Evolutionary conservation across 1,140 invertebrate genomes (phyloP).

Genomic region (Odontomachus brunneus): DNA sequence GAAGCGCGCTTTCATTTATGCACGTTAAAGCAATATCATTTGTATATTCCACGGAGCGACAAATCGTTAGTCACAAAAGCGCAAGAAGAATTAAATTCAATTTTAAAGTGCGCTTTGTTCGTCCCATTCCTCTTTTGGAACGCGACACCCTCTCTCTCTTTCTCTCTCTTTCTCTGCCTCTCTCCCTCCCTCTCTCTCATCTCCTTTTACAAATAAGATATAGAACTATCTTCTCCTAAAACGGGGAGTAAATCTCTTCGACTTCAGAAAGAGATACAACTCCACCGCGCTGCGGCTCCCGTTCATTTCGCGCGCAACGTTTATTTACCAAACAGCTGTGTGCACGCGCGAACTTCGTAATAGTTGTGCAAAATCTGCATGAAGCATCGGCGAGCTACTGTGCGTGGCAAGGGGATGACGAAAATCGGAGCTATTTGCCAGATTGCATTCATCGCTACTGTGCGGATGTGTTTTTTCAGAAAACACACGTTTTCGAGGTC

Average conservation of each 20-base stretch:
- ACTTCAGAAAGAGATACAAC: neutral
- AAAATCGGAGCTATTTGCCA: conserved; percentile 44
- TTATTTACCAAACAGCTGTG: conserved; percentile 12
- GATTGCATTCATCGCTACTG: conserved; percentile 42
- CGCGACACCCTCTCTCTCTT: no score
- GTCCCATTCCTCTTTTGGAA: no score
- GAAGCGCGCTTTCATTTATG: no score
- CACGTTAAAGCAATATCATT: neutral
- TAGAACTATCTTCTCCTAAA: neutral
- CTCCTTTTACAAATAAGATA: neutral
- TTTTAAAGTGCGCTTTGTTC: neutral
- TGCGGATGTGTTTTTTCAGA: conserved; percentile 52
- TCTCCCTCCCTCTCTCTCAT: neutral
- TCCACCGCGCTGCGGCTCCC: neutral
- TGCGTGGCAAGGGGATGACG: neutral
- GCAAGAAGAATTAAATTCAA: neutral
- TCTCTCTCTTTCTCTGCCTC: no score
- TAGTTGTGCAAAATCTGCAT: conserved; percentile 22
- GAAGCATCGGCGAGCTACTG: neutral
- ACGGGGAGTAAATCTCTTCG: neutral
- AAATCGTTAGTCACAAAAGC: neutral
- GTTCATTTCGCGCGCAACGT: conserved; percentile 3
- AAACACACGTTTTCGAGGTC: conserved; percentile 49
- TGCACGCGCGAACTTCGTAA: neutral
- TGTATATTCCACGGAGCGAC: neutral